Evolutionary conservation across 2,113 vertebrate species (phyloP).

Genomic region (Gnathonemus echidnorhynchus): DNA sequence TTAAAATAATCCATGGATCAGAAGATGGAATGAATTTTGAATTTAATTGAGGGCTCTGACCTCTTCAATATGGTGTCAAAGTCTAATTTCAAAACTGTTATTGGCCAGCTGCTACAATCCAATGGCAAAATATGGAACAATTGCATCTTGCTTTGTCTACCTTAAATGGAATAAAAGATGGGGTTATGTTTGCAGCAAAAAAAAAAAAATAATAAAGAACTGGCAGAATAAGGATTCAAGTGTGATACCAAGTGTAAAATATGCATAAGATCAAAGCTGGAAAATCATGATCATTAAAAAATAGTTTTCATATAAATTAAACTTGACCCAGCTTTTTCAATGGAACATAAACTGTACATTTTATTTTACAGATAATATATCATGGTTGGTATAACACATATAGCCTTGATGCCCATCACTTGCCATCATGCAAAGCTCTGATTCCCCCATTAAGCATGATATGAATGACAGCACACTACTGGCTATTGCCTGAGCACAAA

Average conservation of each 20-base stretch:
- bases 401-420: not conserved
- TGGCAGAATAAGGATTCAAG: not conserved
- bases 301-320: not conserved
- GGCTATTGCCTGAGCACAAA: not conserved
- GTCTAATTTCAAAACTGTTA: not conserved
- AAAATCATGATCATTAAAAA: not conserved
- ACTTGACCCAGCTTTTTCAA: not conserved
- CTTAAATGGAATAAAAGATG: not conserved
- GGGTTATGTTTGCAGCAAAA: not conserved
- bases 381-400: not conserved
- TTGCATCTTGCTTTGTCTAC: not conserved
- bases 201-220: not conserved
- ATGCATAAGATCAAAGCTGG: not conserved
- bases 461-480: not conserved
- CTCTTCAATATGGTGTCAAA: not conserved
- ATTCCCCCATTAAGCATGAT: not conserved
- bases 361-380: not conserved
- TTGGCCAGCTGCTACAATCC: not conserved
- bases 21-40: not conserved
- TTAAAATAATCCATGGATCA: not conserved
- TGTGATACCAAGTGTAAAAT: not conserved
- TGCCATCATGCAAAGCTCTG: not conserved
- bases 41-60: constrained; percentile 8
- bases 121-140: not conserved
- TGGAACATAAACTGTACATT: not conserved